Evolutionary conservation across 1,140 invertebrate species (phyloP), one percentile per base, ranked within the genome.

Genomic region (Rhagoletis zephyria): DNA sequence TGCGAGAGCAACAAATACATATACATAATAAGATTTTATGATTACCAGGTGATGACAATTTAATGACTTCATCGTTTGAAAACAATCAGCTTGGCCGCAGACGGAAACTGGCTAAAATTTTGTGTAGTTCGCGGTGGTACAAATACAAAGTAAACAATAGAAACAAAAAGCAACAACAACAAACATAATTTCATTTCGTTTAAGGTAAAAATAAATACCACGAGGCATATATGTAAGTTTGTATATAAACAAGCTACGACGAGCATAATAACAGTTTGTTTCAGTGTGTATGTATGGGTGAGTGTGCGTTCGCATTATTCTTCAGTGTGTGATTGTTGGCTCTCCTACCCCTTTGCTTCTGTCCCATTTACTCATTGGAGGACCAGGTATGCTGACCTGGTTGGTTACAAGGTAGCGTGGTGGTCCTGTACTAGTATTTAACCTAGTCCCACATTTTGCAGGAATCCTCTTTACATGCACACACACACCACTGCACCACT

Each of bases 21-120:
- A 30, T 30, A 30, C 30, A 30, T 30, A 30, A 30, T 30, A 4
- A 6, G 40, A 74, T 74, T 74, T 74, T 48, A 74, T 74, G 67
- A 74, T 74, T 74, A 74, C 16, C 42, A 74, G 67, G 67, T 74
- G 67, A 45, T 74, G 67, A 74, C 67, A 74, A 3, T 48, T 74
- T 48, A 74, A 74, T 74, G 42, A 74, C 40, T 74, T 48, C 42
- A 74, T 48, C 67, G 6, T 40, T 48, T 12, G 42, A 74, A 74
- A 30, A 45, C 40, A 74, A 74, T 74, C 67, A 48, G 45, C 67
- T 4, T 30, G 45, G 42, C 40, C 1, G 67, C 10, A 2, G 42
- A 42, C 16, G 16, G 9, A 16, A 48, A 74, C 7, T 74, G 16
- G 40, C 4, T 42, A 48, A 14, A 48, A n/a, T 56, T 45, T 74